Evolutionary conservation across 2,797 vertebrate species (phyloP), one percentile per base, ranked within the genome.

Genomic region (Microcaecilia unicolor): DNA sequence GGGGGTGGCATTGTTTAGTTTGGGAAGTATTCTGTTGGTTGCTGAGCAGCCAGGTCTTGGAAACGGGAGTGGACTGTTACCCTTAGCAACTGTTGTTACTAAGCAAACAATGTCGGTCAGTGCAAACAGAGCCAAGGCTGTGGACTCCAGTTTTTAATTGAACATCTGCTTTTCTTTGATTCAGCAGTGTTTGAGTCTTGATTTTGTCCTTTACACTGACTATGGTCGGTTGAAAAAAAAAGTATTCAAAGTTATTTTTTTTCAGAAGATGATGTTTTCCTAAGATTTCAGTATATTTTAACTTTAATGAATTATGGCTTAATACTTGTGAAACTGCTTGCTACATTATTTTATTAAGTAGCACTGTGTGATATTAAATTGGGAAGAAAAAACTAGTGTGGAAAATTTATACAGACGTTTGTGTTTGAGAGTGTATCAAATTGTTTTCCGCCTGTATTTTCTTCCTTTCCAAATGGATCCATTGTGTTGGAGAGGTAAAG

Each of bases 1-100:
- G 70, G 86, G 83, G 80, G 76, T 80, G 85, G 88, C 84, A 92
- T 89, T 97, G 91, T 96, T 98, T 97, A 85, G 83, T 96, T 98
- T 97, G 89, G 90, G 91, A 91, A 92, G 92, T 87, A 89, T 89
- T 92, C 83, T 85, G 69, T 56, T 46, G 44, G 93, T 96, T 61
- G 81, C 93, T 24, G 59, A 54, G 95, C 92, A 89, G 98, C 92
- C 72, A 72, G 83, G 72, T 83, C 84, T 78, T 88, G 81, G 87
- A 85, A 85, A 78, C 87, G 66, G 88, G 87, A 91, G 89, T 82
- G 88, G 85, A 90, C 87, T 65, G 78, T 96, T 70, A 62, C 79
- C 85, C 83, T 37, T 83, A 79, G 92, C 92, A 97, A 98, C 93
- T 50, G 83, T 83, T 92, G 92, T 87, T 92, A 84, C 86, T 91